Base-by-base conservation (phyloP, 2,888 invertebrate genomes). In the Cosmorhoe ocellata region DNA sequence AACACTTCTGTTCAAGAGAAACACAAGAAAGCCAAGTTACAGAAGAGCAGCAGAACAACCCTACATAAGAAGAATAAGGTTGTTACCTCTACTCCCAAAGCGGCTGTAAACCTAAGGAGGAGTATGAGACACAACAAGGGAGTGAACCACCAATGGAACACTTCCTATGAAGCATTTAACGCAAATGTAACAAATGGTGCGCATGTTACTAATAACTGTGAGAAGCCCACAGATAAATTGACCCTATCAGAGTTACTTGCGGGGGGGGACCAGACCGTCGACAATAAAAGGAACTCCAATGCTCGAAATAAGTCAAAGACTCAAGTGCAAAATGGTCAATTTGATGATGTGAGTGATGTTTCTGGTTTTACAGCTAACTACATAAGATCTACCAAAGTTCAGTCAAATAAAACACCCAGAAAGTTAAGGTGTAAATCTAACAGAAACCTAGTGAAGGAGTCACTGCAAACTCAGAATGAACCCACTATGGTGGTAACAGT, bases 281-380 rank as follows among this genome's bases (percentile, higher is more conserved):
- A 67, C 39, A 66, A 61, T 45, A 72, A 63, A 45, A 73, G 59
- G 54, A 67, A 53, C 47, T 53, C 51, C 36, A 63, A 52, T 43
- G 28, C 33, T 45, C 52, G 43, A 43, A 59, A 45, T 41, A 56
- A 52, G 34, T 42, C 51, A 9, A 56, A 49, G 42, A 48, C 36
- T 7, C 28, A 27, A n/a, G 28, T 50, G 22, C 52, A 53, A n/a
- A 85, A 85, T 66, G 82, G 83, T 6, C 79, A 83, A 42, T 85
- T 81, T 72, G 89, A 89, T 51, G 88, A 90, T 41, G 56, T 84
- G 11, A 90, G 90, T 70, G 90, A 90, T 72, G 85, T 90, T 1
- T 90, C 90, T 27, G 90, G 90, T 0, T 85, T 89, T 48, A 90
- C 90, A 14, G 90, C 89, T 1, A 90, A 87, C 61, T 91, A 91